phyloP scores from a whole-genome alignment of 2,113 vertebrate genomes.

The Camelus bactrianus region DNA sequence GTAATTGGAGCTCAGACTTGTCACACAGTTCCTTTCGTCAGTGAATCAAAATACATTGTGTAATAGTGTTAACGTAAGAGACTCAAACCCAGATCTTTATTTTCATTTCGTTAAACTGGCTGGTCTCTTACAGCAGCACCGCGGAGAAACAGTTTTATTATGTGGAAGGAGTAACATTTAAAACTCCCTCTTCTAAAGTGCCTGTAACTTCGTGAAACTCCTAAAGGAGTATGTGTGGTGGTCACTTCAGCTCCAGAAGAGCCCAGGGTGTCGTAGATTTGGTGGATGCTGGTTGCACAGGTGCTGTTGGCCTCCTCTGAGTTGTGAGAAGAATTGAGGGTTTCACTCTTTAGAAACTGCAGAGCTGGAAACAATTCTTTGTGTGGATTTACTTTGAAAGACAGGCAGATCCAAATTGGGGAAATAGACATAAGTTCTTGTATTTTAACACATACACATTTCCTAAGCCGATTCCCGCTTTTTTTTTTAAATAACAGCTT shows the following conservation, averaged over 20 bases:
- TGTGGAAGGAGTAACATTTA: not conserved
- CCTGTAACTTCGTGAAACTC: not conserved
- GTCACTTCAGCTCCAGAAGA: not conserved
- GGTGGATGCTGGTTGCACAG: not conserved
- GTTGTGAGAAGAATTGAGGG: not conserved
- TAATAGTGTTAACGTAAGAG: not conserved
- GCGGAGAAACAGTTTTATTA: not conserved
- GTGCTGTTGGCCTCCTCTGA: not conserved
- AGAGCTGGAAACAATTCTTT: not conserved
- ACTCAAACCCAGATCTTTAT: not conserved
- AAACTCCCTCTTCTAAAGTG: not conserved
- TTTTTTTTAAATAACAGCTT: not conserved
- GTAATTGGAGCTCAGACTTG: not conserved
- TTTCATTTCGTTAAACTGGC: constrained; percentile 5
- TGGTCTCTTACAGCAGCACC: not conserved
- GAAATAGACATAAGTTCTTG: not conserved
- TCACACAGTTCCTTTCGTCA: not conserved
- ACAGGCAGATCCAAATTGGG: not conserved
- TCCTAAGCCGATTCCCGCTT: not conserved
- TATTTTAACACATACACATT: not conserved
- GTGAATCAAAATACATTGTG: not conserved
- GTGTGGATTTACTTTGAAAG: not conserved
- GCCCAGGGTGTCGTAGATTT: not conserved
- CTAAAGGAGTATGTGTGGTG: not conserved
- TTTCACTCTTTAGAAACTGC: not conserved